These are phyloP conservation scores for Florisuga fusca DNA, from an alignment of 2,797 vertebrate genomes.

Conservation along the genomic window DNA sequence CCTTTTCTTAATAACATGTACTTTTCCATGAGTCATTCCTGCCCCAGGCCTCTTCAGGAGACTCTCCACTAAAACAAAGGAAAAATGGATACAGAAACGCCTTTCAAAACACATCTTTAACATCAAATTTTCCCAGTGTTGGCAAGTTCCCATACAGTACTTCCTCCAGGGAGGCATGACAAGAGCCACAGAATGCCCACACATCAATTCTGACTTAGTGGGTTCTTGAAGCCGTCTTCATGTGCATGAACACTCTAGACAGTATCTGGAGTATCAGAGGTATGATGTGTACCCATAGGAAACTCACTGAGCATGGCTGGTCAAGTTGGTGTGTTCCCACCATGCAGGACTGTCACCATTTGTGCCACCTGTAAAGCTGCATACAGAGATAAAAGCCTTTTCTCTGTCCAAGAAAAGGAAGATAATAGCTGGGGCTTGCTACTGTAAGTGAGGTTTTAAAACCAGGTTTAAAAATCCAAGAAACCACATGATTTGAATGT, in stretches of 20 bases:
- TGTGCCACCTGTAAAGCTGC: fast-evolving
- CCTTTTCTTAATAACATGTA: neutral
- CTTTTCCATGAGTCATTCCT: neutral
- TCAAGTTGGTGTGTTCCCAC: neutral
- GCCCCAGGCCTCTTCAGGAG: too few relatives aligned
- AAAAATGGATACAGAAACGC: neutral
- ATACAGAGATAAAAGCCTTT: neutral
- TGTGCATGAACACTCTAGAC: neutral
- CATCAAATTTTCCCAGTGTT: neutral
- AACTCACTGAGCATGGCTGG: neutral
- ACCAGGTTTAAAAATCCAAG: neutral
- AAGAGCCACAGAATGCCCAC: neutral
- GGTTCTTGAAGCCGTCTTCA: neutral
- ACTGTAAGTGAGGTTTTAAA: neutral
- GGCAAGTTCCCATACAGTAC: neutral
- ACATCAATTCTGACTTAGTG: neutral
- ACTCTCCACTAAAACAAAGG: neutral
- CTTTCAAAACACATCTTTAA: neutral
- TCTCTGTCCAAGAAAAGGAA: neutral
- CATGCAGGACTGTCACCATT: fast-evolving
- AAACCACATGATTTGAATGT: neutral
- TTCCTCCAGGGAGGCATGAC: neutral
- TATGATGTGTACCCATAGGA: neutral
- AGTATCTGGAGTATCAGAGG: neutral
- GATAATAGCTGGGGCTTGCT: neutral